Conservation (phyloP, 2,888 invertebrate genomes). For the Limenitis camilla region DNA sequence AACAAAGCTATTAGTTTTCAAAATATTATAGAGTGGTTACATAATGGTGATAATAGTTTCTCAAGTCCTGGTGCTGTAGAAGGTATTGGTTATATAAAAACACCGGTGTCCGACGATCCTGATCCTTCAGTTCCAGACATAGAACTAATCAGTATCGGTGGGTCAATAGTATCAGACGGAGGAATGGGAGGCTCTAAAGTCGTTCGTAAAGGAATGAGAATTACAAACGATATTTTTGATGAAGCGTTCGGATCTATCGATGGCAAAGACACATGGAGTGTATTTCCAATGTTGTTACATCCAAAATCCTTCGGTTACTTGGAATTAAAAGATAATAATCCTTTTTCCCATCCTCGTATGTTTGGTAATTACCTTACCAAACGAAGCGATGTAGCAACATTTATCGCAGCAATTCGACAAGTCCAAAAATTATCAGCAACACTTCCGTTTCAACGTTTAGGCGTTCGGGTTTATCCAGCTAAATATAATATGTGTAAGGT, state of each 20-base stretch:
- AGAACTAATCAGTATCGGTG: slow-evolving; percentile 77
- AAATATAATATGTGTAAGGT: slow-evolving; percentile 69
- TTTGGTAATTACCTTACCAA: slow-evolving; percentile 86
- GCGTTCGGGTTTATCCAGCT: slow-evolving; percentile 67
- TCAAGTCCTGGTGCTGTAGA: slow-evolving; percentile 79
- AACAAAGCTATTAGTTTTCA: slow-evolving; percentile 29
- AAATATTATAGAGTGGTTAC: slow-evolving; percentile 43
- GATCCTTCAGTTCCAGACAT: slow-evolving; percentile 77
- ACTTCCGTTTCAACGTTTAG: slow-evolving; percentile 74
- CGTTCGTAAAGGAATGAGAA: slow-evolving; percentile 70
- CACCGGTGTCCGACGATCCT: slow-evolving; percentile 70
- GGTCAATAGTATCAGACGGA: slow-evolving; percentile 77
- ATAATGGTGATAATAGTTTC: slow-evolving; percentile 58
- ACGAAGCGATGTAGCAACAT: slow-evolving; percentile 72
- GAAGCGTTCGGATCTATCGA: slow-evolving; percentile 72
- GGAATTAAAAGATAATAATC: slow-evolving; percentile 80
- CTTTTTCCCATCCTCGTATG: slow-evolving; percentile 83
- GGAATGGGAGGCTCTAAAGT: slow-evolving; percentile 51
- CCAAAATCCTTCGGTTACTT: slow-evolving; percentile 83
- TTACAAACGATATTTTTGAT: slow-evolving; percentile 71
- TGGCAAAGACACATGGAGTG: slow-evolving; percentile 72
- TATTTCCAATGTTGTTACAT: slow-evolving; percentile 81
- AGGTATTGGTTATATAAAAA: slow-evolving; percentile 78
- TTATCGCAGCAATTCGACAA: slow-evolving; percentile 77
- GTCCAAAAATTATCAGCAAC: slow-evolving; percentile 74